A percentile compares a stretch with the other conserved stretches of the same genome.
Conservation (phyloP, 2,113 vertebrate genomes). For the Chaetodon trifascialis region DNA sequence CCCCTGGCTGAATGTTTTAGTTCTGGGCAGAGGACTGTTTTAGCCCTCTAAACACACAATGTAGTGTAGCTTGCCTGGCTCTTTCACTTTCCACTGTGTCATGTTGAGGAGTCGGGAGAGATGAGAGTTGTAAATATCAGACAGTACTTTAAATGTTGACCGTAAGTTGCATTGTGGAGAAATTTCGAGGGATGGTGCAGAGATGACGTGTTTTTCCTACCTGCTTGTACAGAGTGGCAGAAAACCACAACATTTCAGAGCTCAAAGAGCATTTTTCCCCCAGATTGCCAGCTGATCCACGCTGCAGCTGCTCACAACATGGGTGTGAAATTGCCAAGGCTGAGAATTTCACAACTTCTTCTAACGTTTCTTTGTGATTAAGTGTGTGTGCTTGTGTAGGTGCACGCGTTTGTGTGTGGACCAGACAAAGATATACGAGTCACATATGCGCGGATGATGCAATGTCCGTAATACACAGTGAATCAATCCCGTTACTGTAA, state of each 20-base stretch:
- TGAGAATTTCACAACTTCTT: conserved; percentile 41
- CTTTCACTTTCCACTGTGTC: conserved; percentile 45
- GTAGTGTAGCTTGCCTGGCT: conserved; percentile 15
- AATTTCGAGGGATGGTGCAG: not conserved
- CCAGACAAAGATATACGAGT: conserved; percentile 21
- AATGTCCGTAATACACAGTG: not conserved
- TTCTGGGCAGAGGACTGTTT: conserved; percentile 53
- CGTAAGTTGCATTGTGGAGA: not conserved
- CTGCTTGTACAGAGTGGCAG: not conserved
- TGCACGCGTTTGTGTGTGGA: conserved; percentile 1
- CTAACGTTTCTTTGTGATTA: not conserved
- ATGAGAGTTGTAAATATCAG: conserved; percentile 34
- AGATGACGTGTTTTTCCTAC: conserved; percentile 12
- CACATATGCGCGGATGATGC: conserved; percentile 38
- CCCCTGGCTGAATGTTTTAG: conserved; percentile 47
- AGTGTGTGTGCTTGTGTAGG: not conserved
- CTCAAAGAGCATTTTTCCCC: not conserved
- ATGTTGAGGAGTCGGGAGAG: not conserved
- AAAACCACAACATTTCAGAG: conserved; percentile 18
- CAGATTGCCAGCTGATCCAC: conserved; percentile 24
- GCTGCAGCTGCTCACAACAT: conserved; percentile 50
- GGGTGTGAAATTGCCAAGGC: conserved; percentile 43
- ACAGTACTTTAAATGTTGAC: not conserved
- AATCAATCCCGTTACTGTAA: not conserved
- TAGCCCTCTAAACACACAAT: conserved; percentile 46